Conservation (phyloP, 2,797 vertebrate genomes). For the Emys orbicularis region DNA sequence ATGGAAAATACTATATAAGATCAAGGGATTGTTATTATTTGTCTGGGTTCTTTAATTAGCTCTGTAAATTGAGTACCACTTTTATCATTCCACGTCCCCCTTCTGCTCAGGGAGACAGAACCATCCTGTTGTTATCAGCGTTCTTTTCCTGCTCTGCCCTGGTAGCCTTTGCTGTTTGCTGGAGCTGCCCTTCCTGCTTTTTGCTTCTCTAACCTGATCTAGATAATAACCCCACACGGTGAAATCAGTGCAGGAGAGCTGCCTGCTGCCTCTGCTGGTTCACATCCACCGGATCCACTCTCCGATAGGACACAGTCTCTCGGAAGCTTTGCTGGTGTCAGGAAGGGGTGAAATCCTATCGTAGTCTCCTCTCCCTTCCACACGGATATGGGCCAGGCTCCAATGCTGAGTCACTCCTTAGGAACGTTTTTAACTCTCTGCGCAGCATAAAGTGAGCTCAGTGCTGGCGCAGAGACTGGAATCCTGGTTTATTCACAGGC, state of each 20-base stretch:
- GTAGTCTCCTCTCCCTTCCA: fast-evolving
- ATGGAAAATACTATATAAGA: not conserved
- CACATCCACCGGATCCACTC: not conserved
- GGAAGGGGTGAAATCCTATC: not conserved
- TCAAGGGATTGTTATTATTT: not conserved
- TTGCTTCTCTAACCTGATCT: not conserved
- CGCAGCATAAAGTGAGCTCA: not conserved
- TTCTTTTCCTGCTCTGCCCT: fast-evolving
- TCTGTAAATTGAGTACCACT: not conserved
- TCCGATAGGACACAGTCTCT: fast-evolving
- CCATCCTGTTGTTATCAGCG: not conserved
- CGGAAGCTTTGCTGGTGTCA: fast-evolving
- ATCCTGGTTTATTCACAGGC: not conserved
- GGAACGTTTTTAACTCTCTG: not conserved
- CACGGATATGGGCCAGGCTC: not conserved
- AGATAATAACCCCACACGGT: not conserved
- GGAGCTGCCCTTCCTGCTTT: not conserved
- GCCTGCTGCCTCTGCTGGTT: fast-evolving
- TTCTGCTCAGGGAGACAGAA: not conserved
- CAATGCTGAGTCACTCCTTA: fast-evolving
- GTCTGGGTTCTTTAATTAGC: not conserved
- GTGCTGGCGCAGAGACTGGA: not conserved
- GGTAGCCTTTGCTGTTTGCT: not conserved
- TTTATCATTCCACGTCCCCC: not conserved
- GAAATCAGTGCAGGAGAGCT: fast-evolving